Evolutionary conservation across 2,888 invertebrate genomes (phyloP).

Genomic region (Formica aserva): DNA sequence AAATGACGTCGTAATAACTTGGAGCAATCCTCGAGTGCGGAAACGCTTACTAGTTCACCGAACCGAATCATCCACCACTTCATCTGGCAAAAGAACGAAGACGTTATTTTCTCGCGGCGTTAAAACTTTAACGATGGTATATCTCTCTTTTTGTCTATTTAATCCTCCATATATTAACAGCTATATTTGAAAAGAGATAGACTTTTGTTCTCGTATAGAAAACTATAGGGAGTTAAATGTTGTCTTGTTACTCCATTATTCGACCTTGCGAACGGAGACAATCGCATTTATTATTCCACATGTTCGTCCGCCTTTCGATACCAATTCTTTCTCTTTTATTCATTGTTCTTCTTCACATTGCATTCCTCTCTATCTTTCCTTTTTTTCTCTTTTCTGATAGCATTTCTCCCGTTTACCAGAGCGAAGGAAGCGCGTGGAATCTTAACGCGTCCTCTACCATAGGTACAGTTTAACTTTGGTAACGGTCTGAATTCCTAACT

Average conservation of each 20-base stretch:
- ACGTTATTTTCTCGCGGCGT: slow-evolving; percentile 25
- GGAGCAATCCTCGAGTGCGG: slow-evolving; percentile 37
- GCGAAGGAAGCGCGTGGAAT: slow-evolving; percentile 55
- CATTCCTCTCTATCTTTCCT: background rate
- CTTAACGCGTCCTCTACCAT: slow-evolving; percentile 61
- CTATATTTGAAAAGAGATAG: background rate
- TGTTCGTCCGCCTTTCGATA: slow-evolving; percentile 22
- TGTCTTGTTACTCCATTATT: slow-evolving; percentile 60
- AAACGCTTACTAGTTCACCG: slow-evolving; percentile 52
- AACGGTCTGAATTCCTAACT: slow-evolving; percentile 73
- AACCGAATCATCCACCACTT: slow-evolving; percentile 47
- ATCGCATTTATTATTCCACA: slow-evolving; percentile 69
- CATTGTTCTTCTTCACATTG: slow-evolving; percentile 4
- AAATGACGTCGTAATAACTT: slow-evolving; percentile 55
- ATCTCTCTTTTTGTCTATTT: background rate
- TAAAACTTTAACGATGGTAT: background rate
- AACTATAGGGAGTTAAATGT: slow-evolving; percentile 51
- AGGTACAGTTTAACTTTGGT: slow-evolving; percentile 68
- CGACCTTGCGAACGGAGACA: slow-evolving; percentile 31
- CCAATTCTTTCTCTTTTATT: slow-evolving; percentile 23
- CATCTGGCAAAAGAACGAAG: slow-evolving; percentile 18
- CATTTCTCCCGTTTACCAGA: slow-evolving; percentile 49
- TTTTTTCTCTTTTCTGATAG: slow-evolving; percentile 31
- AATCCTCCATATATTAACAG: background rate
- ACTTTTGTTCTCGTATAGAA: background rate